Conservation (phyloP, 2,888 invertebrate species). For the Drosophila ezoana region DNA sequence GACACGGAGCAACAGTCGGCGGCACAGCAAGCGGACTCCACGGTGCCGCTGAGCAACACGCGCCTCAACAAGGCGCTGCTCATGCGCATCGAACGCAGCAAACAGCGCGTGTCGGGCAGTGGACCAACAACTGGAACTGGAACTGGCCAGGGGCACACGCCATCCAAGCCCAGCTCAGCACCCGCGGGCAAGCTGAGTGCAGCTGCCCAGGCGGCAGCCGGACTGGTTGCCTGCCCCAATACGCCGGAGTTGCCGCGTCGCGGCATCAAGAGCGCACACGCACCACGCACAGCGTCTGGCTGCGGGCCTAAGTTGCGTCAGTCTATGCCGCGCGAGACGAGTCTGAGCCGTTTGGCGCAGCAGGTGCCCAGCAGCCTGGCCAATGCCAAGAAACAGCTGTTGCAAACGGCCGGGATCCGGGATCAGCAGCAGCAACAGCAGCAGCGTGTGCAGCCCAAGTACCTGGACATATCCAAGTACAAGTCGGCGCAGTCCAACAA, state of each 20-base stretch:
- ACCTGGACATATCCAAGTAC: constrained; percentile 88
- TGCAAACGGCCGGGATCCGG: constrained; percentile 78
- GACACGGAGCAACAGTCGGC: constrained; percentile 53
- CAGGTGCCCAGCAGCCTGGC: constrained; percentile 84
- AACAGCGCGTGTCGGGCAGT: constrained; percentile 79
- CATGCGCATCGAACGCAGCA: constrained; percentile 86
- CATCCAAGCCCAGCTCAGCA: constrained; percentile 83
- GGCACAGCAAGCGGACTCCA: constrained; percentile 30
- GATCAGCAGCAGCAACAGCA: constrained; percentile 57
- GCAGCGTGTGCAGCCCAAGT: constrained; percentile 85
- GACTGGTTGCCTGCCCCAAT: constrained; percentile 86
- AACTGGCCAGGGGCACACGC: constrained; percentile 39
- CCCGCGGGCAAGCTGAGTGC: constrained; percentile 63
- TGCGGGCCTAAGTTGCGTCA: constrained; percentile 75
- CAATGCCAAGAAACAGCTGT: constrained; percentile 84
- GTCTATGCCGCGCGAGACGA: constrained; percentile 85
- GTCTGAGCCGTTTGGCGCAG: constrained; percentile 83
- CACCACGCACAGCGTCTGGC: constrained; percentile 60
- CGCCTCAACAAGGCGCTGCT: constrained; percentile 91
- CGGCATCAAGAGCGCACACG: constrained; percentile 73
- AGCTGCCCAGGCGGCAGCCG: constrained; percentile 61
- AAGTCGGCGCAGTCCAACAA: constrained; percentile 86
- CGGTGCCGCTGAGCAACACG: constrained; percentile 85
- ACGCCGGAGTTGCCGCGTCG: constrained; percentile 86
- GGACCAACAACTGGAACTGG: constrained; percentile 16